Evolutionary conservation across 2,113 vertebrate genomes (phyloP), one percentile per base, ranked within the genome.

Genomic region (Dasyurus viverrinus): DNA sequence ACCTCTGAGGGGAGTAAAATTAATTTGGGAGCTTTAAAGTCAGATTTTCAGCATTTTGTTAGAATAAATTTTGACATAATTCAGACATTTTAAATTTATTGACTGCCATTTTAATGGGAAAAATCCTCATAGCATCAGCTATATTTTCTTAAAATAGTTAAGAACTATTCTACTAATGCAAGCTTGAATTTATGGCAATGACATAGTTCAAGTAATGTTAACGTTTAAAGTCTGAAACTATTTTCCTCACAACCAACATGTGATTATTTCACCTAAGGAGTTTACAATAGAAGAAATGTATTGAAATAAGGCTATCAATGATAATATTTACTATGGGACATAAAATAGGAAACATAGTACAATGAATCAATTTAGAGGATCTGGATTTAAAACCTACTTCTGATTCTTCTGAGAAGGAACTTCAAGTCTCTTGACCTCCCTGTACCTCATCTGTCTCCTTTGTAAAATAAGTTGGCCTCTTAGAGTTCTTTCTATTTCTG

Each of bases 51-150:
- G 55, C 16, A 50, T 19, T 50, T 16, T 48, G 50, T 91, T 55
- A 22, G 5, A 46, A 0, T 93, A 91, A 93, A 30, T 26, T 93
- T 7, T 94, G 84, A 89, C 95, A 8, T 92, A 95, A 54, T 57
- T 48, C 57, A 19, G 10, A 89, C 47, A 23, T 10, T 11, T 60
- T 89, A 11, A 60, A 89, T 91, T 47, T 84, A 53, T 19, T 84
- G n/a, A 23, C 68, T 42, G 68, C 68, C 42, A 84, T 23, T 84
- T 84, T 42, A 42, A 7, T 22, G 5, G 36, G 5, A 42, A 84
- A 76, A 42, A 84, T 22, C 11, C 7, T 42, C 16, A 84, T 42
- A 42, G 19, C 16, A 84, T 84, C 68, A 84, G 68, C 68, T 84
- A 42, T 2, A 84, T 84, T 42, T 42, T 42, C 30, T 68, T 84